Evolutionary conservation across 2,113 vertebrate genomes (phyloP).

Genomic region (Nesospiza acunhae): DNA sequence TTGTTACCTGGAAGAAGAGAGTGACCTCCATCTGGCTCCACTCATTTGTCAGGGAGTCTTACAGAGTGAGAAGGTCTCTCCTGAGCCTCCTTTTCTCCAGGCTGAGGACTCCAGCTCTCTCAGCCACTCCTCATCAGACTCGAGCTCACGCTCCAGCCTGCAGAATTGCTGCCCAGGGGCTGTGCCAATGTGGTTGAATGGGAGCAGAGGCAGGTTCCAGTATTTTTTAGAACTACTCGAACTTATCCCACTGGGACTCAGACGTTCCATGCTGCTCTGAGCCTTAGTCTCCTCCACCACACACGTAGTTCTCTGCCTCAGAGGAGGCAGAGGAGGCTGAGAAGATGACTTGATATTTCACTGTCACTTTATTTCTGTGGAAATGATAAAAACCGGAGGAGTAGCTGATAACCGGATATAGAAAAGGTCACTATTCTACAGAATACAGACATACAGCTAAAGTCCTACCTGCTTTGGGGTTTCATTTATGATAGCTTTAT

Average conservation of each 20-base stretch:
- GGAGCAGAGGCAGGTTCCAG: background rate
- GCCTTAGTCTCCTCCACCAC: background rate
- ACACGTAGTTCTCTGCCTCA: background rate
- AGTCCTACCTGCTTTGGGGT: background rate
- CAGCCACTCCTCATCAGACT: background rate
- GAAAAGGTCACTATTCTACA: background rate
- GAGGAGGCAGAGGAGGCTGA: background rate
- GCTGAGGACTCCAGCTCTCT: background rate
- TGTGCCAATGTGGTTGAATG: rapidly evolving
- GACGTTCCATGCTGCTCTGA: background rate
- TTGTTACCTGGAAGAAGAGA: background rate
- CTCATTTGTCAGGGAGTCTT: background rate
- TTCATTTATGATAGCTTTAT: background rate
- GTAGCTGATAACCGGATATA: background rate
- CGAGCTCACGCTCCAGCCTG: rapidly evolving
- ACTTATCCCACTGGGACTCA: background rate
- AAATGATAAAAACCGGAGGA: background rate
- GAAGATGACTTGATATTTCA: background rate
- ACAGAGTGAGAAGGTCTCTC: no score
- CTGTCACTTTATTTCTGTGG: background rate
- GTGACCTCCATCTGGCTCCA: background rate
- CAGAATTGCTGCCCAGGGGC: no score
- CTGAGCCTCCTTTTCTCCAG: background rate
- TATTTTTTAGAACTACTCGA: background rate
- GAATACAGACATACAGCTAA: background rate